A percentile compares a stretch with the other conserved stretches of the same genome.
These are phyloP conservation scores for Petrocephalus schoutedeni DNA, from an alignment of 2,797 vertebrate genomes.

Conservation along the genomic window DNA sequence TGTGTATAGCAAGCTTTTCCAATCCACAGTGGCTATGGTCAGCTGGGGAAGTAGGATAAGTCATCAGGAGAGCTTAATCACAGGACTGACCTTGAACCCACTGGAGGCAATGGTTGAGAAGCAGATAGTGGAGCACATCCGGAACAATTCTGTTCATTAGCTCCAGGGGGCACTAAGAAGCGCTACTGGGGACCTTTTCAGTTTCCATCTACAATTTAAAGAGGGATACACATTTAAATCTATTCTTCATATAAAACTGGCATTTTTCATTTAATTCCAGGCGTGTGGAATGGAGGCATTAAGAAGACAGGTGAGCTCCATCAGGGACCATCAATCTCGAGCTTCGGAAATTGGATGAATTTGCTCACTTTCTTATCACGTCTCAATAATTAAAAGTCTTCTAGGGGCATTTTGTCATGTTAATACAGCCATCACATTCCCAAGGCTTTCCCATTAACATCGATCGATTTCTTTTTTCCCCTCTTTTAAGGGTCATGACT, in stretches of 20 bases:
- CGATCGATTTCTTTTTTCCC: neutral
- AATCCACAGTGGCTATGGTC: neutral
- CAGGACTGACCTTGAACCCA: neutral
- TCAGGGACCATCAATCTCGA: neutral
- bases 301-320: neutral
- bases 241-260: neutral
- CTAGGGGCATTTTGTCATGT: neutral
- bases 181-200: neutral
- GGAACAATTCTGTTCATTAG: neutral
- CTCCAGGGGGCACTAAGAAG: neutral
- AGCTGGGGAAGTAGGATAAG: neutral
- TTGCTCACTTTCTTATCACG: neutral
- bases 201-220: neutral
- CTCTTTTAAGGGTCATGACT: neutral
- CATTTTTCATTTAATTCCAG: neutral
- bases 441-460: neutral
- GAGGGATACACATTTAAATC: neutral
- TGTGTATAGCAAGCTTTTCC: neutral
- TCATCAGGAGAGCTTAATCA: neutral
- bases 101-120: neutral
- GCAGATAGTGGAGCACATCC: neutral
- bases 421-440: neutral
- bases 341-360: neutral
- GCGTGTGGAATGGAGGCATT: neutral
- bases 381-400: constrained; percentile 10